A percentile compares a stretch with the other conserved stretches of the same genome.
phyloP scores from a whole-genome alignment of 2,888 invertebrate genomes.

The Omphaloscelis lunosa region DNA sequence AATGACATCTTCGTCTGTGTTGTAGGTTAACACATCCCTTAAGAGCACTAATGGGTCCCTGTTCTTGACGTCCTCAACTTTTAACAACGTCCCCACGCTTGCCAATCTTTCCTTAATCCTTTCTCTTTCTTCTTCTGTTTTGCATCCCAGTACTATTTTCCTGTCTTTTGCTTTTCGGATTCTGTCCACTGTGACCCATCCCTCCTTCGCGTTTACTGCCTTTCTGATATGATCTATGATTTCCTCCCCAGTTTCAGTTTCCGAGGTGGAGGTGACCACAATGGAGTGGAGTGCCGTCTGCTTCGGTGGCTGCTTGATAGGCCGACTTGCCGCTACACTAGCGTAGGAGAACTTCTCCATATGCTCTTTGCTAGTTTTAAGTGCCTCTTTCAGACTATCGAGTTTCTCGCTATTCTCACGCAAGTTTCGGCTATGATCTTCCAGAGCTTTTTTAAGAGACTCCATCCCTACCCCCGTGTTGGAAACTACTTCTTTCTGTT shows the following conservation, averaged over 20 bases:
- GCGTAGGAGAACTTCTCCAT: neutral
- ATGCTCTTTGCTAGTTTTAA: neutral
- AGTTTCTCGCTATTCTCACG: neutral
- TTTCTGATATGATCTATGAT: neutral
- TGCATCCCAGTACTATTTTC: neutral
- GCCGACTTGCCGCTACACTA: neutral
- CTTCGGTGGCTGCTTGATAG: neutral
- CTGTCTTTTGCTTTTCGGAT: neutral
- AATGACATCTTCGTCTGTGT: too few relatives aligned
- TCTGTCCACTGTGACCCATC: too few relatives aligned
- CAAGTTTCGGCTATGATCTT: too few relatives aligned
- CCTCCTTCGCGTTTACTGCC: neutral
- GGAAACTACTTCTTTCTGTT: too few relatives aligned
- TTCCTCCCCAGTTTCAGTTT: neutral
- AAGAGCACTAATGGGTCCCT: too few relatives aligned
- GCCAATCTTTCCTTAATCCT: too few relatives aligned
- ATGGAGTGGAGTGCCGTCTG: neutral
- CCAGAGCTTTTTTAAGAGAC: too few relatives aligned
- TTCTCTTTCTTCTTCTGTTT: neutral
- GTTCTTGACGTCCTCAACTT: too few relatives aligned
- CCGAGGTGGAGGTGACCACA: neutral
- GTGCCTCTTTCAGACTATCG: neutral
- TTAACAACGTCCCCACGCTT: too few relatives aligned
- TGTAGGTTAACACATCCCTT: too few relatives aligned
- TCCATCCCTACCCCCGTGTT: too few relatives aligned